Evolutionary conservation across 2,888 invertebrate species (phyloP), one percentile per base, ranked within the genome.

Genomic region (Arctia plantaginis): DNA sequence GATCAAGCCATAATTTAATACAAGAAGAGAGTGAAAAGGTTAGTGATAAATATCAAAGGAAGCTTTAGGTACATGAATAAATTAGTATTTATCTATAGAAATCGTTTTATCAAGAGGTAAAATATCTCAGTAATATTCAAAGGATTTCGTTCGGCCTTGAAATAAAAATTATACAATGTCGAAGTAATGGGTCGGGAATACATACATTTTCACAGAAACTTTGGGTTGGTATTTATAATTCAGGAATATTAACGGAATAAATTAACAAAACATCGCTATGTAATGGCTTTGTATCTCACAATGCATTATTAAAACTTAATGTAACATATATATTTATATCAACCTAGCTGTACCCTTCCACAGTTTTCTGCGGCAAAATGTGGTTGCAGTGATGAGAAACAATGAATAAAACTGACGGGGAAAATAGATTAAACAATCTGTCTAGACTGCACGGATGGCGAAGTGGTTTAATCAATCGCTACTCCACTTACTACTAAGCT

Each of bases 71-170:
- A 55, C 12, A n/a, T 12, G 12, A n/a, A 55, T 55, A 55, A n/a
- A 12, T n/a, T n/a, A 55, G 10, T n/a, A 3, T 0, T n/a, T n/a
- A 12, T 0, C 12, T n/a, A n/a, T 12, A 3, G 12, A n/a, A n/a
- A 55, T 55, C 3, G 13, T 55, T 55, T 55, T n/a, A n/a, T 55
- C 88, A 88, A 88, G 51, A 92, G 91, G 90, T 90, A 90, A 90
- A 91, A 90, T 91, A 88, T 90, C 90, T 91, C 90, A 80, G 86
- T 83, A 86, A 85, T 86, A 85, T 88, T 87, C 82, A 77, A 83
- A 81, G 81, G 66, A 77, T 44, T 55, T 12, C n/a, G 10, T 10
- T 23, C 23, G n/a, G 51, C n/a, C 10, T 23, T 12, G 10, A 55
- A 55, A n/a, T 55, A n/a, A 55, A n/a, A 55, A 10, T 55, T n/a